These are phyloP conservation scores for Helicoverpa zea DNA, from an alignment of 1,140 invertebrate genomes.

Conservation along the genomic window DNA sequence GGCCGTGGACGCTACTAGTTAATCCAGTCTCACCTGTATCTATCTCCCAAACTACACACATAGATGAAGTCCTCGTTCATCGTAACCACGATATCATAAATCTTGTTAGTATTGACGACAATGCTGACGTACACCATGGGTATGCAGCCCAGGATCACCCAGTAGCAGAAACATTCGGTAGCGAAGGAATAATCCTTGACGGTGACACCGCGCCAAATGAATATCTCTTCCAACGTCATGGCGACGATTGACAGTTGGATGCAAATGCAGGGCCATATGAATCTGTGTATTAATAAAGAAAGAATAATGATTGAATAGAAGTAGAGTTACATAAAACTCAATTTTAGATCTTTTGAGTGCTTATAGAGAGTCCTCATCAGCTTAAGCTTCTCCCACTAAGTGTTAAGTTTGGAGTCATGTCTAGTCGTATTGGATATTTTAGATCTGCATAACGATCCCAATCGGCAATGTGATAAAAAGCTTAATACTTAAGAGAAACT, in stretches of 20 bases:
- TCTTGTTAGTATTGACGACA: slow-evolving; percentile 51
- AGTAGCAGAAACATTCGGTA: slow-evolving; percentile 68
- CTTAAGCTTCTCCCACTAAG: too few relatives aligned
- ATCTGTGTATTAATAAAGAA: slow-evolving; percentile 52
- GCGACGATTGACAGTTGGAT: slow-evolving; percentile 46
- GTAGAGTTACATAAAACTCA: too few relatives aligned
- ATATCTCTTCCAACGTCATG: slow-evolving; percentile 60
- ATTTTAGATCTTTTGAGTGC: too few relatives aligned
- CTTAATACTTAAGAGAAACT: too few relatives aligned
- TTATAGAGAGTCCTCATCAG: too few relatives aligned
- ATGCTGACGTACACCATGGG: slow-evolving; percentile 58
- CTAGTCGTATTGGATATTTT: too few relatives aligned
- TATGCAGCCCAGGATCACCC: slow-evolving; percentile 58
- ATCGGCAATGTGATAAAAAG: too few relatives aligned
- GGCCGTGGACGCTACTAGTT: too few relatives aligned
- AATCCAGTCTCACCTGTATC: slow-evolving; percentile 60
- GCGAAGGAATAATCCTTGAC: slow-evolving; percentile 66
- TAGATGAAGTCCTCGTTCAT: slow-evolving; percentile 67
- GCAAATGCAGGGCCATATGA: slow-evolving; percentile 59
- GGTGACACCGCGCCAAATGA: slow-evolving; percentile 57
- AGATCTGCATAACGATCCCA: too few relatives aligned
- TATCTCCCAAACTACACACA: slow-evolving; percentile 58
- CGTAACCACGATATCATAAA: slow-evolving; percentile 56
- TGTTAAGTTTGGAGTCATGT: too few relatives aligned
- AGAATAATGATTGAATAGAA: too few relatives aligned